phyloP scores from a whole-genome alignment of 2,888 invertebrate genomes.

The Odontothrips loti region DNA sequence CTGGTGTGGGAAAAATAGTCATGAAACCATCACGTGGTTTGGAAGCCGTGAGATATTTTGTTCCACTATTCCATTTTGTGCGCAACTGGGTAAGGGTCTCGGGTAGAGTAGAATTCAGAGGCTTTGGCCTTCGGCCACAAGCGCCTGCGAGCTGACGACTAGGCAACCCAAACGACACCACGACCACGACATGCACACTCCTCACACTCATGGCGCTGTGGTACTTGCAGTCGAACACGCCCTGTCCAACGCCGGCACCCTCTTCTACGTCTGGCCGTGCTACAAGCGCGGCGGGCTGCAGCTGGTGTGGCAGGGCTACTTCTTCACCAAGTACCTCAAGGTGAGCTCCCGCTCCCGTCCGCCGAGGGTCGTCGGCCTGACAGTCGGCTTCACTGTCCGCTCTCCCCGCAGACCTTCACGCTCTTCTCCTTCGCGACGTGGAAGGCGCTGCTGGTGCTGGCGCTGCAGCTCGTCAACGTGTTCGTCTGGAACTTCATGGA shows the following conservation, averaged over 20 bases:
- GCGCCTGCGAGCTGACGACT: too few species aligned
- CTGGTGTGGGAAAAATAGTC: too few species aligned
- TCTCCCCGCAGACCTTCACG: neutral
- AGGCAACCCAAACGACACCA: too few species aligned
- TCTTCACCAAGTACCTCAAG: constrained; percentile 5
- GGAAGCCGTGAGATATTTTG: too few species aligned
- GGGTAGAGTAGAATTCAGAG: too few species aligned
- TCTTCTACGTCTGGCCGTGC: constrained; percentile 4
- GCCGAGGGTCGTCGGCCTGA: neutral
- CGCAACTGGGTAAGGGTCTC: too few species aligned
- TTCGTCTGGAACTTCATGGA: constrained; percentile 18
- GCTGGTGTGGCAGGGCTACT: constrained; percentile 2
- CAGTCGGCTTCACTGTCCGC: neutral
- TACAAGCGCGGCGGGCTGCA: neutral
- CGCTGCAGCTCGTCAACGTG: neutral
- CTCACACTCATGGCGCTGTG: neutral
- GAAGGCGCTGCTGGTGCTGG: neutral
- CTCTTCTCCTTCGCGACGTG: neutral
- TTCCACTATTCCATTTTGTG: too few species aligned
- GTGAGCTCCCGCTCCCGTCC: neutral
- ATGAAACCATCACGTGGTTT: too few species aligned
- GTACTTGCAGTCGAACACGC: neutral
- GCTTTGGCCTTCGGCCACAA: too few species aligned
- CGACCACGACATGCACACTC: too few species aligned
- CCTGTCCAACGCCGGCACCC: neutral